Evolutionary conservation across 2,797 vertebrate species (phyloP).

Genomic region (Clarias pachynema): DNA sequence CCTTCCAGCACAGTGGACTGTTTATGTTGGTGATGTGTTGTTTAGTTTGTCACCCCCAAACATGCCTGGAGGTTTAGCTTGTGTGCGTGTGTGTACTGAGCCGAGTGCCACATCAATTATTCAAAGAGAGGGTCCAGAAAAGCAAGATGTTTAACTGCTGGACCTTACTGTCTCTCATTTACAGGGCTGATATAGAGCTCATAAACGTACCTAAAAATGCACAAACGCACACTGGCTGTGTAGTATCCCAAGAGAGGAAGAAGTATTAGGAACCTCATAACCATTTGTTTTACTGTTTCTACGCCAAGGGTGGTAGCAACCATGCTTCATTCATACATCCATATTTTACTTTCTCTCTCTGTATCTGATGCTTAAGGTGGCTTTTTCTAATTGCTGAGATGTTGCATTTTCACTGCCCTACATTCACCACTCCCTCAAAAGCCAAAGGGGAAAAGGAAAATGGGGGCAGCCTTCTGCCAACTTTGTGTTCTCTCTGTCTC

Average conservation of each 20-base stretch:
- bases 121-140: constrained; percentile 79
- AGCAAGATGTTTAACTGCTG: constrained; percentile 64
- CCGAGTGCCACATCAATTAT: constrained; percentile 86
- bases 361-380: constrained; percentile 58
- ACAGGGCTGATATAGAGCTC: constrained; percentile 21
- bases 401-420: constrained; percentile 64
- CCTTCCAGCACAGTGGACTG: constrained; percentile 71
- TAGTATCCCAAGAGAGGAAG: background rate
- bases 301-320: background rate
- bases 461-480: constrained; percentile 54
- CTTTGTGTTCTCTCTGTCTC: constrained; percentile 49
- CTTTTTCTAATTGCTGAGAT: constrained; percentile 65
- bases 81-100: constrained; percentile 64
- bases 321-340: constrained; percentile 31
- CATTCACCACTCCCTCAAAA: constrained; percentile 58
- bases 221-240: constrained; percentile 31
- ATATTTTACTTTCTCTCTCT: background rate
- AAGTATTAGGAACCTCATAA: constrained; percentile 2
- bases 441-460: constrained; percentile 41
- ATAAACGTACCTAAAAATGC: background rate
- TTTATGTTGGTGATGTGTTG: constrained; percentile 83
- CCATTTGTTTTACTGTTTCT: background rate
- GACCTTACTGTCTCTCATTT: constrained; percentile 58
- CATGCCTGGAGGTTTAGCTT: constrained; percentile 58
- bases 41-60: constrained; percentile 79